Evolutionary conservation across 2,113 vertebrate species (phyloP), one percentile per base, ranked within the genome.

Genomic region (Melanostigma gelatinosum): DNA sequence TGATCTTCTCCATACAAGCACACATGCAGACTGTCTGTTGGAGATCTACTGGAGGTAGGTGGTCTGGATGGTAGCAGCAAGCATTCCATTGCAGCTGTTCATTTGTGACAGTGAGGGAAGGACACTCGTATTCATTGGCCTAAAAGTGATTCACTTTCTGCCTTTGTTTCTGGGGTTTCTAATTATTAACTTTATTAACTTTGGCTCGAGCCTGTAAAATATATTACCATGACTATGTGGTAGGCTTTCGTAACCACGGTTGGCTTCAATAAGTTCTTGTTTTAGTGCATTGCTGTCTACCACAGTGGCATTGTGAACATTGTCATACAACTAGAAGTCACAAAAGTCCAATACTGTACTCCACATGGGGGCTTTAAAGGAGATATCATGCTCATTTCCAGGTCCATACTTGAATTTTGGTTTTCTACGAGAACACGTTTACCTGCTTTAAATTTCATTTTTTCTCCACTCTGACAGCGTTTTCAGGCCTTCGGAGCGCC

Each of bases 141-240:
- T 3, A 20, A 42, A 72, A 13, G 62, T 42, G 66, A 65, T 60
- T 55, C 54, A 46, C 58, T 16, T 67, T 79, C 40, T 32, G 48
- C 42, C n/a, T 54, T 4, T 46, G 40, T 73, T 42, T n/a, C 9
- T 52, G 22, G 6, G 16, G 8, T 27, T 58, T 34, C 11, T 36
- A 79, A 75, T 64, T 15, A 87, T 77, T 77, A 82, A 85, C 75
- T 57, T 69, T 74, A 74, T 50, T 64, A 80, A 80, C 74, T 44
- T 38, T 62, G 24, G 44, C 34, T 64, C 32, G 4, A 75, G 24
- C 34, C 15, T 50, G 48, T 63, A 1, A 8, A n/a, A 72, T n/a
- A 29, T 32, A 38, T 73, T 63, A 32, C 15, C 8, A 8, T 58
- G 7, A 22, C 1, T 54, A 60, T 27, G 48, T 4, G 9, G 3